Evolutionary conservation across 2,888 invertebrate genomes (phyloP), one percentile per base, ranked within the genome.

Genomic region (Platycheirus albimanus): DNA sequence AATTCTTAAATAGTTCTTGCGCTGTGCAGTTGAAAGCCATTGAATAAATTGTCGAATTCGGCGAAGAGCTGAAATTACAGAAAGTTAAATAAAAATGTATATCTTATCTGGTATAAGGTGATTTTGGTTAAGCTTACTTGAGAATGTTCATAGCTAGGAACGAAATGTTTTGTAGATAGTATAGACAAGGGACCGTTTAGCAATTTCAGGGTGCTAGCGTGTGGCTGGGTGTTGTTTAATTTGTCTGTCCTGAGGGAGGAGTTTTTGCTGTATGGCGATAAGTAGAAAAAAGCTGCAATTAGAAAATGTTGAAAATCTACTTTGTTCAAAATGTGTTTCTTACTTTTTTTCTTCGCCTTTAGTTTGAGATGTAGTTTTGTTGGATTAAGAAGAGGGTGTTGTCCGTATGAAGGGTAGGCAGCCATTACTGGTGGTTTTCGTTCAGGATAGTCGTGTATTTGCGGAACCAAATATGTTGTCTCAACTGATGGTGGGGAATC

Each of bases 391-490:
- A 87, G 86, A 2, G 88, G 87, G 86, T 89, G 81, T 43, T 89
- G 89, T 10, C 86, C 86, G 78, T 89, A 89, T 20, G 87, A 85
- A 5, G 91, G 91, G 58, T 88, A 77, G 4, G 86, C 86, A 63
- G 89, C 88, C 64, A 85, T 86, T 10, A 87, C 86, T 28, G 87
- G 76, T 11, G 85, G 78, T 4, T 61, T 24, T 33, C 86, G 86
- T 83, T 87, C 78, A 74, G 52, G 85, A 85, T 88, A 87, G 19
- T 89, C 89, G 80, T 89, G 87, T 4, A 89, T 88, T 85, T 90
- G 91, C 30, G 93, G 91, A 85, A 92, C 92, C 45, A 93, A 88
- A 88, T 93, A 93, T 2, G 93, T 93, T 1, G 93, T 93, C 86
- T 93, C 93, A 17, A 93, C 89, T 5, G 92, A 89, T 81, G 91